Evolutionary conservation across 92 coral and sea anemone species (phyloP), one percentile per base, ranked within the genome.

Genomic region (Micromussa lordhowensis): DNA sequence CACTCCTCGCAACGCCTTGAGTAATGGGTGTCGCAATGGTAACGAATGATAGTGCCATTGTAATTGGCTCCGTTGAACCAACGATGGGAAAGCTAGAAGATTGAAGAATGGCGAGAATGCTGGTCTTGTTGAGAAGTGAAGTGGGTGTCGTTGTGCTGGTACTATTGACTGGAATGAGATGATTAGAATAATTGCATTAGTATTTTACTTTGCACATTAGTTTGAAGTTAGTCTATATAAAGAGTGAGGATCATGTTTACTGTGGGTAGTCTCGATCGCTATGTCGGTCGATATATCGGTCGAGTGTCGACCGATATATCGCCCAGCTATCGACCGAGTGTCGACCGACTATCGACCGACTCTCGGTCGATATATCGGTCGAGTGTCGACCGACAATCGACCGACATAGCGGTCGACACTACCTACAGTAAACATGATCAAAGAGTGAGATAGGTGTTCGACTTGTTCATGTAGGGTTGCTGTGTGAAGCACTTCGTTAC

Each of bases 31-130:
- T 29, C 44, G 76, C 54, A 38, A 83, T 85, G 57, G 87, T 74
- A 53, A 84, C 61, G 53, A 86, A 86, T 1, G 89, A 86, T 12
- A 77, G 48, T 19, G 89, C 89, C 77, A 86, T 15, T 38, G 77
- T 29, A 59, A 77, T 86, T 18, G 89, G 89, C 29, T 86, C 89
- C 34, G 89, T 86, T 48, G 89, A 86, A 77, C 89, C 89, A 44
- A 51, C 59, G 40, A 86, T 74, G 9, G 83, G 66, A 77, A 77
- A 61, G 89, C 66, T 78, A 19, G 89, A 86, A 38, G 89, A 86
- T n/a, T 76, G 83, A 76, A 86, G 75, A 24, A 77, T 30, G 83
- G 24, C 64, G 72, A 86, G 74, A 63, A 86, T 63, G 83, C 77
- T n/a, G 29, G 77, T 86, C 77, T 77, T 48, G 89, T 86, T 76